Evolutionary conservation across 2,888 invertebrate species (phyloP).

Genomic region (Agonopterix arenella): DNA sequence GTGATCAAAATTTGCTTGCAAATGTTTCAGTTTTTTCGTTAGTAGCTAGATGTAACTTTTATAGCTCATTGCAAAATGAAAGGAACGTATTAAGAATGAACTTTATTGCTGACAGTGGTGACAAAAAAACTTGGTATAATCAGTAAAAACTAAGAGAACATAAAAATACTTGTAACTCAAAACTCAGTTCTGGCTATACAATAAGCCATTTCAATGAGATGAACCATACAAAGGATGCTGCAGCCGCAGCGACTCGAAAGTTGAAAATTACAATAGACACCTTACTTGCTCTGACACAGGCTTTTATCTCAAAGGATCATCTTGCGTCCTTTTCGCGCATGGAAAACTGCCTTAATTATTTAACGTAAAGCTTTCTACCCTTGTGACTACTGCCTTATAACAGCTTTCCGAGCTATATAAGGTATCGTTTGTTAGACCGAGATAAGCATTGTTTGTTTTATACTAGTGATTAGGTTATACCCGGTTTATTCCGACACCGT

Average conservation of each 20-base stretch:
- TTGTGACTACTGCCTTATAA: slow-evolving; percentile 24
- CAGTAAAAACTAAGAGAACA: too few relatives aligned
- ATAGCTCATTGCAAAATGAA: too few relatives aligned
- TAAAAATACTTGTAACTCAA: too few relatives aligned
- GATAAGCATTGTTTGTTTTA: slow-evolving; percentile 66
- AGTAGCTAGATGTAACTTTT: too few relatives aligned
- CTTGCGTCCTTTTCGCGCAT: slow-evolving; percentile 24
- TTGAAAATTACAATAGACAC: slow-evolving; percentile 16
- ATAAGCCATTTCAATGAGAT: background rate
- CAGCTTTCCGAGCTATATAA: slow-evolving; percentile 51
- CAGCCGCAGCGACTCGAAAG: slow-evolving; percentile 16
- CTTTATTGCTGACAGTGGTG: too few relatives aligned
- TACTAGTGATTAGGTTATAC: slow-evolving; percentile 42
- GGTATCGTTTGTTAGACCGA: slow-evolving; percentile 46
- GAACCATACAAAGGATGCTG: slow-evolving; percentile 12
- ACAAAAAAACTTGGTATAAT: too few relatives aligned
- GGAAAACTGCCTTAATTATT: slow-evolving; percentile 38
- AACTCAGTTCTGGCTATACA: too few relatives aligned
- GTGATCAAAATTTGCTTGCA: too few relatives aligned
- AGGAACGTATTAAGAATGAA: too few relatives aligned
- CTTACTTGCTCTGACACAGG: too few relatives aligned
- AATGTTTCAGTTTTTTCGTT: too few relatives aligned
- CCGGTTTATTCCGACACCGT: slow-evolving; percentile 21
- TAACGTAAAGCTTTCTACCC: slow-evolving; percentile 21
- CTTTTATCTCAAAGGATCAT: slow-evolving; percentile 21